Conservation (phyloP, 1,140 invertebrate genomes). For the Physella acuta region DNA sequence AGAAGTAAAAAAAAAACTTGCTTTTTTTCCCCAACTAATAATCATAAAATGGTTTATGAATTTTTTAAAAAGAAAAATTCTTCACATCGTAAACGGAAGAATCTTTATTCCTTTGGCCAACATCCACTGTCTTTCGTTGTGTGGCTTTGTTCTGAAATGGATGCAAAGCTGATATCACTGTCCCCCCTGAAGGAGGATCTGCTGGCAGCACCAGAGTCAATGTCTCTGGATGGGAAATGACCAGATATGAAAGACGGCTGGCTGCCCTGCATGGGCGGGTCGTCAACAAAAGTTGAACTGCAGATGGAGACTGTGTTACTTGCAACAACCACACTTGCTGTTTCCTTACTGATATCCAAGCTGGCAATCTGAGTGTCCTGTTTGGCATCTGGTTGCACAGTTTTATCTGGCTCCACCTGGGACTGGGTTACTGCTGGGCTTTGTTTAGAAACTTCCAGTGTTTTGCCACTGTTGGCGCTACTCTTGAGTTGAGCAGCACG, state of each 20-base stretch:
- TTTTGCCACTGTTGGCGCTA: too few species aligned
- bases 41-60: not conserved
- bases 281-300: not conserved
- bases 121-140: constrained; percentile 16
- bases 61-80: not conserved
- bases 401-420: too few species aligned
- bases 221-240: too few species aligned
- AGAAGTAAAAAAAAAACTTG: not conserved
- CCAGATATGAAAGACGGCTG: too few species aligned
- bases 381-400: too few species aligned
- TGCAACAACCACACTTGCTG: too few species aligned
- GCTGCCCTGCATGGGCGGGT: not conserved
- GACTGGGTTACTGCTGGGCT: too few species aligned
- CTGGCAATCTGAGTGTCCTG: too few species aligned
- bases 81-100: not conserved
- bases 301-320: not conserved
- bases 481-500: too few species aligned
- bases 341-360: too few species aligned
- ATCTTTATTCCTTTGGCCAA: constrained; percentile 14
- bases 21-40: not conserved
- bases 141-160: constrained; percentile 2
- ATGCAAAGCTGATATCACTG: constrained; percentile 23
- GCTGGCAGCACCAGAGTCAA: constrained; percentile 22
- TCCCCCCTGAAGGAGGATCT: constrained; percentile 16
- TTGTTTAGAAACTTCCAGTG: too few species aligned